Evolutionary conservation across 2,797 vertebrate species (phyloP), one percentile per base, ranked within the genome.

Genomic region (Podargus strigoides): DNA sequence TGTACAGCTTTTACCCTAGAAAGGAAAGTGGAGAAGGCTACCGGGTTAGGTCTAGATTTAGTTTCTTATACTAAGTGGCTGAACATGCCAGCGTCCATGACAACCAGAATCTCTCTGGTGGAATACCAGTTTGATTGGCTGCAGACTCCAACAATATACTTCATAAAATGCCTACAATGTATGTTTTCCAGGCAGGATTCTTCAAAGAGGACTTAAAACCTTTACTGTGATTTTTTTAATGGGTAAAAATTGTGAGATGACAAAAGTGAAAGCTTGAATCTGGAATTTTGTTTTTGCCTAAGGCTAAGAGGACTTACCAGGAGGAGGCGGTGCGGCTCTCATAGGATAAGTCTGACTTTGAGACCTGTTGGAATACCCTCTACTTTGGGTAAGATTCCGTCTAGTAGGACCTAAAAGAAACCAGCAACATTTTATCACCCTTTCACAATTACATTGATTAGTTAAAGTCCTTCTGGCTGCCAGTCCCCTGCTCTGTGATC

Each of bases 281-380:
- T 28, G 44, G 18, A 72, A 34, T 73, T 88, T 30, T 21, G 21
- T 9, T 79, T 73, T 67, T 64, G 41, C n/a, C n/a, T 7, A 8
- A 72, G 32, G n/a, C 26, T 18, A 47, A 80, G 30, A 42, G 41
- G 41, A 77, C 89, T 96, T 96, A 99, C 99, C 99, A 96, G 99
- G 99, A 59, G 99, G 99, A 24, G 99, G 99, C 0, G 99, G 99
- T 20, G 99, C 99, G 0, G 98, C 97, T 93, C 99, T 98, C n/a
- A 98, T 96, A 1, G 99, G 99, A 14, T 97, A 98, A 85, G 98
- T 97, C 69, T 99, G 98, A 80, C 98, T 97, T 24, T 98, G 98
- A 64, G 98, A 97, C 53, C 97, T 97, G 89, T 94, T 96, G 81
- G 98, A 97, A 52, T 46, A 42, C 17, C 98, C 95, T 95, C 95